Base-by-base conservation (phyloP, 2,888 invertebrate genomes). In the Troides aeacus region DNA sequence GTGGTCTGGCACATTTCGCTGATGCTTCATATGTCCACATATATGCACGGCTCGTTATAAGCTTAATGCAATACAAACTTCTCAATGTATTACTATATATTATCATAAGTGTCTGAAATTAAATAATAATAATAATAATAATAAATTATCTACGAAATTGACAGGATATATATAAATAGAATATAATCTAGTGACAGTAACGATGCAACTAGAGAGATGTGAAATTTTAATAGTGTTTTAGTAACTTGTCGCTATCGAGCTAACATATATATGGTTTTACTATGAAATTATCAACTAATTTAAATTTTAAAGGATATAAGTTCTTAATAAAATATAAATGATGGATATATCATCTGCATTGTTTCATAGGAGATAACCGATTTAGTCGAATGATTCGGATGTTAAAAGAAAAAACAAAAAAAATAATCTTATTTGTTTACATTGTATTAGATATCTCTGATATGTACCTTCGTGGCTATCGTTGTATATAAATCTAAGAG, bases 401-500 rank as follows among this genome's bases (percentile, higher is more conserved):
- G 15, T 2, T 12, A 46, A 46, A n/a, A 7, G 18, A 7, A 53
- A 7, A 23, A 5, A 58, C 23, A 3, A 30, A 30, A 30, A 30
- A 30, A 30, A 30, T 30, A 30, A 23, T 58, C 23, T 6, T 53
- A 18, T 53, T 23, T n/a, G n/a, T 50, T 24, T 53, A 24, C 39
- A 23, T 58, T 39, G 46, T 63, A 46, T 56, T 58, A 64, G 42
- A 58, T 17, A 42, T 58, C 42, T 64, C 57, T 39, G 39, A 57
- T 56, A 61, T 61, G 56, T 60, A 82, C 83, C 72, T 74, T 75
- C 73, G 74, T 79, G 75, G 75, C 74, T 75, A 74, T 84, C 82
- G 84, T 85, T 90, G 89, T 92, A 90, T 86, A 90, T 91, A 90
- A 79, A 81, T 83, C 79, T 90, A 53, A 90, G 89, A 85, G 88